These are phyloP conservation scores for Tortricodes alternella DNA, from an alignment of 2,888 invertebrate genomes.

Conservation along the genomic window DNA sequence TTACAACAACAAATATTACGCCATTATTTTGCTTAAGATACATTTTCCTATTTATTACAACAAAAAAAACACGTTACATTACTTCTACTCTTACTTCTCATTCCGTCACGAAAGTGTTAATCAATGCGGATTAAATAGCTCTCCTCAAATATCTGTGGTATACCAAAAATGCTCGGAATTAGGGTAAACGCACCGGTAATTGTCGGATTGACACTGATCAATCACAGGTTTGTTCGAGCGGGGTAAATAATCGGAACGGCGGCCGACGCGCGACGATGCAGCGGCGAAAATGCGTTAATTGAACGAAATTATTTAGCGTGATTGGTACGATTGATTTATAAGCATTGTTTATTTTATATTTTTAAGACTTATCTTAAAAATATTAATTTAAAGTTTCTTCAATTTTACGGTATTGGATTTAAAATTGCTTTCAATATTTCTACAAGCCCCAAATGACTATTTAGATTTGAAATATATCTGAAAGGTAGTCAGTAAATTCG, in stretches of 20 bases:
- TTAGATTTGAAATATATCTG: too few species aligned
- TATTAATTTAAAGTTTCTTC: too few species aligned
- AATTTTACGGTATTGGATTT: too few species aligned
- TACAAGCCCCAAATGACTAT: too few species aligned
- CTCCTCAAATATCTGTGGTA: constrained; percentile 13
- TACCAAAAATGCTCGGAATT: constrained; percentile 32
- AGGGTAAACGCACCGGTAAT: constrained; percentile 48
- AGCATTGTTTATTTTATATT: too few species aligned
- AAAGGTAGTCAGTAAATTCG: too few species aligned
- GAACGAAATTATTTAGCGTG: constrained; percentile 6
- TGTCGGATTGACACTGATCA: constrained; percentile 46
- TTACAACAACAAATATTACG: too few species aligned
- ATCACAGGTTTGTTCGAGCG: constrained; percentile 30
- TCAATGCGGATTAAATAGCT: constrained; percentile 1
- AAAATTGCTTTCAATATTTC: too few species aligned
- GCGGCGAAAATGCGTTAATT: constrained; percentile 25
- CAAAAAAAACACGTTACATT: neutral
- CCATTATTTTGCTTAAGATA: too few species aligned
- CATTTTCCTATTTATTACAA: too few species aligned
- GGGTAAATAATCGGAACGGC: constrained; percentile 3
- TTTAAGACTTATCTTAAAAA: too few species aligned
- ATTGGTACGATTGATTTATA: constrained; percentile 4
- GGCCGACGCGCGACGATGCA: constrained; percentile 38
- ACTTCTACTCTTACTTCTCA: neutral
- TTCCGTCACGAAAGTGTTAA: constrained; percentile 9